phyloP scores from a whole-genome alignment of 2,888 invertebrate genomes.

The Drosophila nigritarsus region DNA sequence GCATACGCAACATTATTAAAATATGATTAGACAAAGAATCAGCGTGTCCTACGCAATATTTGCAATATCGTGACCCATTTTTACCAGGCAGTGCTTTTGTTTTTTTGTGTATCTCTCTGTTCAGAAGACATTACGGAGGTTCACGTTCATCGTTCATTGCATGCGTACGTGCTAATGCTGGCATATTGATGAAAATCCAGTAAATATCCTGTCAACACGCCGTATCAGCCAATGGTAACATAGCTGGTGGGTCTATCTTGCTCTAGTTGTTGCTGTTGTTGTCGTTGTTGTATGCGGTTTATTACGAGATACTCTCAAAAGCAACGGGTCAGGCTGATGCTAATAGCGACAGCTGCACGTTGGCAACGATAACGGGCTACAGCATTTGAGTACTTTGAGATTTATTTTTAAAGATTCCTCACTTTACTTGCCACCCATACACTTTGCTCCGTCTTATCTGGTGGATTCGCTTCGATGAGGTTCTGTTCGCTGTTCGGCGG shows the following conservation, averaged over 20 bases:
- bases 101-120: constrained; percentile 9
- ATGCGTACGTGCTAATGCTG: constrained; percentile 74
- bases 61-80: constrained; percentile 25
- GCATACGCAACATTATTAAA: constrained; percentile 45
- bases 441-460: constrained; percentile 31
- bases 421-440: constrained; percentile 24
- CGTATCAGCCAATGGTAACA: constrained; percentile 34
- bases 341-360: constrained; percentile 81
- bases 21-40: constrained; percentile 54
- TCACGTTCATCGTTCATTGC: constrained; percentile 68
- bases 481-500: constrained; percentile 21
- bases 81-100: neutral
- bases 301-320: constrained; percentile 28
- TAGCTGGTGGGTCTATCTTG: constrained; percentile 4
- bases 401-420: constrained; percentile 70
- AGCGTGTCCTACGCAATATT: constrained; percentile 23
- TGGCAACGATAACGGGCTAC: constrained; percentile 68
- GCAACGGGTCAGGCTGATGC: constrained; percentile 48
- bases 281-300: constrained; percentile 34
- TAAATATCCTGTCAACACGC: constrained; percentile 80
- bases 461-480: constrained; percentile 22
- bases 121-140: constrained; percentile 55
- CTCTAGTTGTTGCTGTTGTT: neutral
- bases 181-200: constrained; percentile 80
- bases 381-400: constrained; percentile 70